Conservation (phyloP, 2,797 vertebrate species). For the Picus viridis region DNA sequence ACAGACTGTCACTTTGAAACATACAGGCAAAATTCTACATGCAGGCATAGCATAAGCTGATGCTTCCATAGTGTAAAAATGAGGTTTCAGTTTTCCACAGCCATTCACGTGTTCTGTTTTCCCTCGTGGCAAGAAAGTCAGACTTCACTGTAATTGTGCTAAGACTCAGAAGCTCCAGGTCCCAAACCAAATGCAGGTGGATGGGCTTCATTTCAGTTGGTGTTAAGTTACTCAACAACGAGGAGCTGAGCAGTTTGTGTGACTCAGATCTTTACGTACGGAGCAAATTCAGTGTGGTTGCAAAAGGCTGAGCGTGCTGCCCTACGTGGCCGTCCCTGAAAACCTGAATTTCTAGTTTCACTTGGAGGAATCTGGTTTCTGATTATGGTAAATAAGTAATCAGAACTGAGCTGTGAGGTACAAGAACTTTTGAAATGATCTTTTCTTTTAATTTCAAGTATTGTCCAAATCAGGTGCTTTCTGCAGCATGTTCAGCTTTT, state of each 20-base stretch:
- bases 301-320: not conserved
- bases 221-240: not conserved
- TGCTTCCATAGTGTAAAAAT: not conserved
- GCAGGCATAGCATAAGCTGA: not conserved
- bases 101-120: not conserved
- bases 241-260: not conserved
- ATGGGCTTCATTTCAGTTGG: not conserved
- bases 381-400: conserved; percentile 34
- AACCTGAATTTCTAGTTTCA: conserved; percentile 65
- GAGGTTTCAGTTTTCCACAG: not conserved
- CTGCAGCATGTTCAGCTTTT: not conserved
- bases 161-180: not conserved
- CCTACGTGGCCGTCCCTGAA: not conserved
- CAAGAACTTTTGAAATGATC: not conserved
- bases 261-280: not conserved
- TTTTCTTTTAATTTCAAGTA: not conserved
- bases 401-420: not conserved
- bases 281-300: not conserved
- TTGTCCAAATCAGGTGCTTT: not conserved
- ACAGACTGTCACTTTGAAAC: not conserved
- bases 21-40: not conserved
- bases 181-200: rapidly evolving
- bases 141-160: not conserved
- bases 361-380: not conserved
- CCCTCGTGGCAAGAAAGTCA: not conserved